Evolutionary conservation across 2,888 invertebrate species (phyloP), one percentile per base, ranked within the genome.

Genomic region (Ectemnius continuus): DNA sequence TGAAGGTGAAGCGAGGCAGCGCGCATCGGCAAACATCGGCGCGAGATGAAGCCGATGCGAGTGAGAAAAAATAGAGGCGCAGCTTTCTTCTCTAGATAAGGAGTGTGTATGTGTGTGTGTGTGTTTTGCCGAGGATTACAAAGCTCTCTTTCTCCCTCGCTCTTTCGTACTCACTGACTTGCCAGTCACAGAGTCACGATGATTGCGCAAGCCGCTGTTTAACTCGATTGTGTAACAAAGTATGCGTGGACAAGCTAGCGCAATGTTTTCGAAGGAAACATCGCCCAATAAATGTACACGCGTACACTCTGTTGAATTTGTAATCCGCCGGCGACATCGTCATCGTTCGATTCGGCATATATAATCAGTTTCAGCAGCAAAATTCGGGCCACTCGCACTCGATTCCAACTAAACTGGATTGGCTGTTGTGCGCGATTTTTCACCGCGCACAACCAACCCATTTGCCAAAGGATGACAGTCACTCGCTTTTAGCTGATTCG

Each of bases 191-290:
- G 52, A 52, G 52, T 52, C 52, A 52, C n/a, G 52, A 16, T 11
- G 52, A 52, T 52, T 52, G 16, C 52, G 52, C 16, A 52, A 52
- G 16, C 16, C 6, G 18, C 26, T 36, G 46, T 20, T 2, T n/a
- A 13, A 3, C 26, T 36, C 23, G 70, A 76, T 76, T 76, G 75
- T 56, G 76, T 61, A 77, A 77, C 8, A 14, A 58, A 68, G 63
- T 23, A 47, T 56, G n/a, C 2, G 46, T 63, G 47, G 14, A 14
- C 56, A 47, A 14, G 2, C 13, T 48, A 61, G 59, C 28, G 57
- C 57, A 28, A 64, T 45, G 67, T 63, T 64, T 23, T 28, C 20
- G 23, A 61, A 59, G 47, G 61, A 47, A 62, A 63, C 61, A 70
- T 23, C 20, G 16, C 18, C 23, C 23, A 48, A 48, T 23, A 14